Base-by-base conservation (phyloP, 2,113 vertebrate genomes). In the Seriola dumerili region DNA sequence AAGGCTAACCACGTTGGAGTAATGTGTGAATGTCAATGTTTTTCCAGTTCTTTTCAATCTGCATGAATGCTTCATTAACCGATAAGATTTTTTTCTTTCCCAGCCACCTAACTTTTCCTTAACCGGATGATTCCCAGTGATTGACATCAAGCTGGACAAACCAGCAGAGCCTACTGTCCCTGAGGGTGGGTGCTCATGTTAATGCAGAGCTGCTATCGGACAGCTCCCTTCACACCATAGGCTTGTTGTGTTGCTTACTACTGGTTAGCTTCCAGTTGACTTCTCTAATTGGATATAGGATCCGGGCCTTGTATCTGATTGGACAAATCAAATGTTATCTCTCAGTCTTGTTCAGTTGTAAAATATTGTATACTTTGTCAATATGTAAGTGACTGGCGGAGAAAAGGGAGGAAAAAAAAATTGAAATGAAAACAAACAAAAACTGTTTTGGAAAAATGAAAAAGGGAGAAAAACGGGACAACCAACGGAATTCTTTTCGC, bases 281-380 rank as follows among this genome's bases (percentile, higher is more conserved):
- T 93, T 92, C 92, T 94, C 92, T 82, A 81, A 91, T 93, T 92
- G 89, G 93, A 93, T 93, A 90, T 91, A 87, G 81, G 88, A 91
- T 91, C 83, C 21, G 69, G 89, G 86, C 87, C 91, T 91, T 90
- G 86, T 93, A 90, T 94, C 92, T 92, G 83, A 92, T 93, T 93
- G 90, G 94, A 94, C 84, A 89, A 93, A 92, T 93, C 94, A 93
- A 94, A 92, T 88, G 88, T 92, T 93, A 91, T 84, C 92, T 94
- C 91, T 93, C 92, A 93, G 91, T 94, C 93, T 93, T 91, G 93
- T 93, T 94, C 91, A 94, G 94, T 94, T 94, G 94, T 94, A 94
- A 94, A 89, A 94, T 94, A 94, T 92, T 94, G 94, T 94, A 94
- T 94, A 94, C 94, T 94, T 94, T 94, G 94, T 94, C 94, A 94